Evolutionary conservation across 2,113 vertebrate genomes (phyloP).

Genomic region (Pica pica): DNA sequence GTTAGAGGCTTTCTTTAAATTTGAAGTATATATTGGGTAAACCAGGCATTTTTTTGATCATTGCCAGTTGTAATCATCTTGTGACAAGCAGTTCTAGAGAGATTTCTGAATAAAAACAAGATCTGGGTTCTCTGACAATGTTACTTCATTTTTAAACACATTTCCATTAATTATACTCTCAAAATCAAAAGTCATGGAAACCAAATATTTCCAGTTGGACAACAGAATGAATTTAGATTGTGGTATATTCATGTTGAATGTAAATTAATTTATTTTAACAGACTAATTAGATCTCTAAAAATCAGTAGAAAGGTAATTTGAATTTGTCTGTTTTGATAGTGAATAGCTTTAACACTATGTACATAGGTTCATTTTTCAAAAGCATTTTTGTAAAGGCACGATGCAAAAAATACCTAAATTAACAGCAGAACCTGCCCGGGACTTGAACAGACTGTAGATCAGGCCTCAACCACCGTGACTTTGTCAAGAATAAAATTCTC

Average conservation of each 20-base stretch:
- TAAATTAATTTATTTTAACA: background rate
- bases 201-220: background rate
- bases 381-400: background rate
- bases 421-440: background rate
- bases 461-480: background rate
- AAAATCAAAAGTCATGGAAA: background rate
- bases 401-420: background rate
- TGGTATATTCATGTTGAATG: background rate
- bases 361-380: background rate
- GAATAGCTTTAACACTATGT: background rate
- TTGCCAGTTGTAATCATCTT: background rate
- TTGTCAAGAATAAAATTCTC: slow-evolving; percentile 15
- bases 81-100: background rate
- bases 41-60: background rate
- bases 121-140: background rate
- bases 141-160: background rate
- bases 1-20: background rate
- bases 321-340: background rate
- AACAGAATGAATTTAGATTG: background rate
- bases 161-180: background rate
- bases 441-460: background rate
- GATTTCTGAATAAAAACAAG: background rate
- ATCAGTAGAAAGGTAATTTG: background rate
- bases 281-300: background rate
- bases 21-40: background rate